Conservation (phyloP, 2,113 vertebrate genomes). For the Podilymbus podiceps region DNA sequence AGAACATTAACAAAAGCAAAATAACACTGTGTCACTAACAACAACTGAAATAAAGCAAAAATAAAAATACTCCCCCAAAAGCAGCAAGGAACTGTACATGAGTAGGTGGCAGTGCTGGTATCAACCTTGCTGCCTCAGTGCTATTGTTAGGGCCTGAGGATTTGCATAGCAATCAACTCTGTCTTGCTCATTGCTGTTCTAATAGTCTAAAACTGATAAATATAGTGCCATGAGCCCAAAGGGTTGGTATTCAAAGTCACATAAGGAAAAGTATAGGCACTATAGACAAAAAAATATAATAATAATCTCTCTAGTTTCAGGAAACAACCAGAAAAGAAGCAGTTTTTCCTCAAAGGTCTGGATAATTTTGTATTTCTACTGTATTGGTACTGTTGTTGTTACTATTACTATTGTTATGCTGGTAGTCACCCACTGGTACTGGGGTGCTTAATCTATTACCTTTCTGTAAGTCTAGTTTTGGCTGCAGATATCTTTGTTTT, state of each 20-base stretch:
- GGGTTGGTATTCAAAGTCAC: neutral
- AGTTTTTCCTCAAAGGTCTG: neutral
- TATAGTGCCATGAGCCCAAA: slow-evolving; percentile 8
- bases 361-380: neutral
- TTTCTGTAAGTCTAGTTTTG: neutral
- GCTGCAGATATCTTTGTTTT: neutral
- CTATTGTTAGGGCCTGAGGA: neutral
- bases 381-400: neutral
- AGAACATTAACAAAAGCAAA: neutral
- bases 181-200: slow-evolving; percentile 14
- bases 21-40: neutral
- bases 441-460: neutral
- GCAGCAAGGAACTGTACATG: neutral
- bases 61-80: neutral
- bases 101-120: slow-evolving; percentile 10
- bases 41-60: neutral
- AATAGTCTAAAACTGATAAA: slow-evolving; percentile 45
- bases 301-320: neutral
- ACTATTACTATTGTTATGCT: neutral
- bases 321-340: neutral
- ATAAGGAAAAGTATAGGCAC: neutral
- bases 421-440: neutral
- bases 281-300: neutral
- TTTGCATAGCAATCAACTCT: neutral
- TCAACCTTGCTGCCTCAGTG: neutral